Evolutionary conservation across 2,797 vertebrate species (phyloP), one percentile per base, ranked within the genome.

Genomic region (Anas capensis): DNA sequence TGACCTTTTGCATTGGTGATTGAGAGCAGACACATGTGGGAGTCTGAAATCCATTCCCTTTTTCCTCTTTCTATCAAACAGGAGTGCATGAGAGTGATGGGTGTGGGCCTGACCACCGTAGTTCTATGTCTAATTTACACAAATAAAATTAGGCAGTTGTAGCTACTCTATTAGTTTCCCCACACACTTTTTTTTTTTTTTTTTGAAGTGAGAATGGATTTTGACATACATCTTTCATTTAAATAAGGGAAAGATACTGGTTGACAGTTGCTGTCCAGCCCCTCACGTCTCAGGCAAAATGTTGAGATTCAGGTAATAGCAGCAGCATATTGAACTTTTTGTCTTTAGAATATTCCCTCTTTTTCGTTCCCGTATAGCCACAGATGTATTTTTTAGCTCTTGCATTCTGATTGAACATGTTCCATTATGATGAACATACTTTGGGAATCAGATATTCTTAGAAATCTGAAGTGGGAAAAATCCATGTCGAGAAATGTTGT

Each of bases 121-220:
- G 36, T 31, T 73, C 29, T 26, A 1, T 79, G 9, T 84, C 31
- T 71, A 18, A 84, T 61, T 72, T 57, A 58, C 14, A 42, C 61
- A 33, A 19, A 20, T 70, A 58, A 87, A 76, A 61, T 76, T 12
- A 53, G 24, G 15, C 31, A 76, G 18, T 49, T 79, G 5, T 57
- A 76, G 53, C 10, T 91, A 49, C 13, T 19, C 9, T 70, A 21
- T 44, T 51, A 65, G 2, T 27, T 36, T 69, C 16, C 4, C 4
- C 46, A 6, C 46, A 21, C 17, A 12, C 27, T 69, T 4, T 4
- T 4, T 4, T 7, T 11, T 36, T 4, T 5, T 29, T 8, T 7
- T 3, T 2, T 2, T 11, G 2, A 10, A 38, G 4, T 26, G 1
- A 2, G 4, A 62, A 66, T 6, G 17, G 6, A 60, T 90, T 78